These are phyloP conservation scores for Poecile montanus DNA, from an alignment of 2,797 vertebrate species.

Conservation along the genomic window DNA sequence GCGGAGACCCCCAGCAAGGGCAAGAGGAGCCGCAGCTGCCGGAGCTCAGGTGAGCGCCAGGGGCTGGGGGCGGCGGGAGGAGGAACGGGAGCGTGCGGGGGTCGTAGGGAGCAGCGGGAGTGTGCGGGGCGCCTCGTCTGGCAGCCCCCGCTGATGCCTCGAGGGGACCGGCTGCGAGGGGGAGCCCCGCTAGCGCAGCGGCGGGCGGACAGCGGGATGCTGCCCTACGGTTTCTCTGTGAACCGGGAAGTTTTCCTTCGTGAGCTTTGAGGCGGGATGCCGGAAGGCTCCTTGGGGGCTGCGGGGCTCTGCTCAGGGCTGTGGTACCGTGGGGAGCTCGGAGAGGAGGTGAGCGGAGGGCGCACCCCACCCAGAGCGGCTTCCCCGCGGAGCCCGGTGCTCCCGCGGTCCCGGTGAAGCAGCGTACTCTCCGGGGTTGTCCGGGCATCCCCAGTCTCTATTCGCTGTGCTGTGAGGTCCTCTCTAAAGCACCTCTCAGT, in stretches of 20 bases:
- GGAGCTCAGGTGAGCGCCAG: slow-evolving; percentile 27
- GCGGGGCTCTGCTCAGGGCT: background rate
- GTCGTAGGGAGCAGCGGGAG: background rate
- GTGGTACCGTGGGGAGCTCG: background rate
- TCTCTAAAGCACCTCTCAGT: fast-evolving
- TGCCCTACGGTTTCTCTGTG: fast-evolving
- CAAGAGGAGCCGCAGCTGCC: background rate
- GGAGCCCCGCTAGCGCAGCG: background rate
- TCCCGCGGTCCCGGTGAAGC: background rate
- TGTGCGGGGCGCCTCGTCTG: background rate
- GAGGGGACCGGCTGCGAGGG: background rate
- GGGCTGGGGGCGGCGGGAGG: background rate
- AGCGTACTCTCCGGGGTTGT: no score
- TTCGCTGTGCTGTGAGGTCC: background rate
- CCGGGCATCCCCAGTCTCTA: fast-evolving
- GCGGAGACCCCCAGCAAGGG: background rate
- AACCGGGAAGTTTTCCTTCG: background rate
- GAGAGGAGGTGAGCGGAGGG: background rate
- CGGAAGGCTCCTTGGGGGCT: background rate
- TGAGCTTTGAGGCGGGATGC: background rate
- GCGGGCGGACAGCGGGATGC: background rate
- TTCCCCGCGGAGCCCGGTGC: background rate
- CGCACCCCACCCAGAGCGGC: background rate
- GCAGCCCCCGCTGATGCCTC: background rate
- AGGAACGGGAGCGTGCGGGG: background rate